Percentiles rank a stretch among this genome's conserved stretches.
These are phyloP conservation scores for Saturnia pavonia DNA, from an alignment of 2,888 invertebrate genomes.

Conservation along the genomic window DNA sequence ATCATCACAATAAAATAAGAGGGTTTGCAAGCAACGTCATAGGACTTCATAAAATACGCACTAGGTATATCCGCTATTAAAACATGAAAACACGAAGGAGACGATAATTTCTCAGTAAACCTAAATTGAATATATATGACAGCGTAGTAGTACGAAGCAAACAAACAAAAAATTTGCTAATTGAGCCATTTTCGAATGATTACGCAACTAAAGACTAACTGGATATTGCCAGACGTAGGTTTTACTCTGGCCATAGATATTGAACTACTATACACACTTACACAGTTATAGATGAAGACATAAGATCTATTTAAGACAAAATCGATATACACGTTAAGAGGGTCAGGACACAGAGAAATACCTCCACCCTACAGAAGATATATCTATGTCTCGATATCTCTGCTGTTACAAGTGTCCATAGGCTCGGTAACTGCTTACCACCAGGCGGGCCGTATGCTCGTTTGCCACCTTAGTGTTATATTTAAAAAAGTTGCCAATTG, in stretches of 20 bases:
- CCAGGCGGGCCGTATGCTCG: too few relatives aligned
- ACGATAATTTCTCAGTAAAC: not conserved
- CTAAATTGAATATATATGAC: not conserved
- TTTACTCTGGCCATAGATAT: not conserved
- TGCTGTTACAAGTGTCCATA: too few relatives aligned
- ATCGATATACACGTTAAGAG: not conserved
- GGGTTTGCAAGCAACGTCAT: too few relatives aligned
- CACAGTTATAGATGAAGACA: not conserved
- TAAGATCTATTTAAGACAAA: not conserved
- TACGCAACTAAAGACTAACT: not conserved
- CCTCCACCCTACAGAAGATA: too few relatives aligned
- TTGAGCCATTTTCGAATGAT: constrained; percentile 12
- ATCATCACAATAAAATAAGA: too few relatives aligned
- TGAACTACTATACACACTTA: not conserved
- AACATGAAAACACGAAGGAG: not conserved
- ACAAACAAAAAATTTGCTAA: constrained; percentile 12
- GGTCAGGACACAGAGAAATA: too few relatives aligned
- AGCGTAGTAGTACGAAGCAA: not conserved
- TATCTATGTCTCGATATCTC: too few relatives aligned
- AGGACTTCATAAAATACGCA: too few relatives aligned
- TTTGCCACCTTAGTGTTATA: too few relatives aligned
- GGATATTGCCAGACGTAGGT: not conserved
- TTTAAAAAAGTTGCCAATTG: not conserved
- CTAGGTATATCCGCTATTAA: not conserved
- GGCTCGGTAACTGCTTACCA: too few relatives aligned